Evolutionary conservation across 2,888 invertebrate species (phyloP), one percentile per base, ranked within the genome.

Genomic region (Agonopterix alstromeriana): DNA sequence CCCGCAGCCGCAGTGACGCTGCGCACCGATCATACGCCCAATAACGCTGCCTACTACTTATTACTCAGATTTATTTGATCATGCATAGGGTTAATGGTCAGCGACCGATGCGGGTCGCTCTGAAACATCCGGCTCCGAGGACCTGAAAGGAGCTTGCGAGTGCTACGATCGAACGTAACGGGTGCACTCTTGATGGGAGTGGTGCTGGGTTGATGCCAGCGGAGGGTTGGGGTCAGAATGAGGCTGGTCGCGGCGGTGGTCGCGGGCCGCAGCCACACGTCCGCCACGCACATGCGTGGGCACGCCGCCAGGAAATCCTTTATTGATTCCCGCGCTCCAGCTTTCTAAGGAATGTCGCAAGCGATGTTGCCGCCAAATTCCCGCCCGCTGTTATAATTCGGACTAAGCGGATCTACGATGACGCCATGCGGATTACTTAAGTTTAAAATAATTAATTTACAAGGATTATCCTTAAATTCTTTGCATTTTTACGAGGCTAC

Each of bases 301-400:
- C 86, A 84, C 72, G 78, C 67, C 85, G 84, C 85, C 87, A 88
- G 86, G 80, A 88, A 87, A 87, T 88, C 88, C 87, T 86, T 86
- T 88, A 88, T 88, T 84, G 88, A 88, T 88, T 87, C 87, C 86
- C 85, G 84, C 85, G 82, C 82, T 85, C 79, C 79, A 72, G 76
- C 72, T 79, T 81, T 79, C 82, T 82, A 80, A 88, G 82, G 84
- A 87, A 85, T 84, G 82, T 83, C 82, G 76, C 83, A 78, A 73
- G 73, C 83, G 77, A 75, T 82, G 71, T 79, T 83, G 74, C 79
- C 80, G 77, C 82, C 77, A 73, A 84, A 79, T 70, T 73, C 64
- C 70, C 71, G 65, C 68, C 72, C 70, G 66, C 70, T 73, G 72
- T 79, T 79, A 78, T 74, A 80, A 82, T 75, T 78, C 69, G 60